Conservation (phyloP, 2,113 vertebrate species). For the Triplophysa rosa region DNA sequence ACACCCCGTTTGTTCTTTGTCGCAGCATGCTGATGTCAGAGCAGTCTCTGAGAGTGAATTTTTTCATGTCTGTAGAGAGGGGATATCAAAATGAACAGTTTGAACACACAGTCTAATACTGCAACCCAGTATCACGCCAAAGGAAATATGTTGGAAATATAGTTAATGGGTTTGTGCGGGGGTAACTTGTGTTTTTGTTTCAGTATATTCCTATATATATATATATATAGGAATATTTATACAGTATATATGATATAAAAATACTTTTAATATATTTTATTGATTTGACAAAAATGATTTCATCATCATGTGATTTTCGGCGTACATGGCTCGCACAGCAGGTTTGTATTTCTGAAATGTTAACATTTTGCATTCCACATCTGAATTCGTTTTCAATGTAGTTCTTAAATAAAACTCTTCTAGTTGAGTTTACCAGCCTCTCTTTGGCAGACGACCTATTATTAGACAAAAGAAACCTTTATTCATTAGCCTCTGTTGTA, state of each 20-base stretch:
- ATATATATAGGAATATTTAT: too few relatives aligned
- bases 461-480: background rate
- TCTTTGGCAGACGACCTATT: background rate
- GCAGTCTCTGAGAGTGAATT: constrained; percentile 81
- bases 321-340: background rate
- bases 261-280: too few relatives aligned
- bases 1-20: constrained; percentile 77
- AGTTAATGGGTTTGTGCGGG: background rate
- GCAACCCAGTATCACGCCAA: too few relatives aligned
- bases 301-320: constrained; percentile 1
- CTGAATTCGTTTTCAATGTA: constrained; percentile 35
- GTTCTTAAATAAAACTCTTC: background rate
- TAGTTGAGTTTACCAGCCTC: background rate
- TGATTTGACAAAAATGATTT: too few relatives aligned
- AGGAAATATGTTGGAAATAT: background rate
- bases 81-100: background rate
- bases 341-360: constrained; percentile 1
- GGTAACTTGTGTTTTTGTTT: background rate
- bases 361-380: constrained; percentile 26
- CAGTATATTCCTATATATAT: background rate
- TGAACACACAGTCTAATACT: too few relatives aligned
- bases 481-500: background rate
- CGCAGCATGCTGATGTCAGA: constrained; percentile 82
- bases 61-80: constrained; percentile 61
- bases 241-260: background rate